These are phyloP conservation scores for Falco punctatus DNA, from an alignment of 2,113 vertebrate genomes.

Conservation along the genomic window DNA sequence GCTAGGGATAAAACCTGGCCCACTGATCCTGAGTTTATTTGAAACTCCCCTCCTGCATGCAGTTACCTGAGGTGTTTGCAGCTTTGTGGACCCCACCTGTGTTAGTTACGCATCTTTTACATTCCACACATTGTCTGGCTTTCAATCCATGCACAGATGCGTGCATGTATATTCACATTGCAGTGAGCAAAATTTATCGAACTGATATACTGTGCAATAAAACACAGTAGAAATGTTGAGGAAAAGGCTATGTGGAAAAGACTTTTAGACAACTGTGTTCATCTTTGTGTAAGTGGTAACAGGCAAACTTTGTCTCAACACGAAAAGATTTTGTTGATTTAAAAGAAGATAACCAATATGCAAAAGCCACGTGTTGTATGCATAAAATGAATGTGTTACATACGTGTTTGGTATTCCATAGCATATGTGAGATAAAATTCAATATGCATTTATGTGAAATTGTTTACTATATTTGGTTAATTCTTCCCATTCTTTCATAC, in stretches of 20 bases:
- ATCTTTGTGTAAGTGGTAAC: not conserved
- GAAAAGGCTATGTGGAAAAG: not conserved
- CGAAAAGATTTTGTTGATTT: not conserved
- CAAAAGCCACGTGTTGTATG: not conserved
- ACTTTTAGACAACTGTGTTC: not conserved
- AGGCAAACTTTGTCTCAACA: not conserved
- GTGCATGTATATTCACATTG: fast-evolving
- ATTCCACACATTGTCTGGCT: not conserved
- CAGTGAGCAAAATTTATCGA: not conserved
- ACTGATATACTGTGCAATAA: not conserved
- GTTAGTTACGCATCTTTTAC: not conserved
- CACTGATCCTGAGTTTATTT: not conserved
- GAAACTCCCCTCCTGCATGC: not conserved
- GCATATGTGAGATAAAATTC: not conserved
- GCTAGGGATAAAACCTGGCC: not conserved
- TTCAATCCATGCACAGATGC: not conserved
- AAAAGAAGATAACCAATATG: not conserved
- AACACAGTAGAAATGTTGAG: not conserved
- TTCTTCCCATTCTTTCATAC: conserved; percentile 5
- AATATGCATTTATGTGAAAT: not conserved
- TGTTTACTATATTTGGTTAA: not conserved
- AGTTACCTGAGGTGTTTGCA: not conserved
- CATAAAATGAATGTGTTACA: not conserved
- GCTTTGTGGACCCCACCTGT: not conserved
- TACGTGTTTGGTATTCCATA: not conserved